Conservation (phyloP, 1,140 invertebrate species). For the Mizuhopecten yessoensis region DNA sequence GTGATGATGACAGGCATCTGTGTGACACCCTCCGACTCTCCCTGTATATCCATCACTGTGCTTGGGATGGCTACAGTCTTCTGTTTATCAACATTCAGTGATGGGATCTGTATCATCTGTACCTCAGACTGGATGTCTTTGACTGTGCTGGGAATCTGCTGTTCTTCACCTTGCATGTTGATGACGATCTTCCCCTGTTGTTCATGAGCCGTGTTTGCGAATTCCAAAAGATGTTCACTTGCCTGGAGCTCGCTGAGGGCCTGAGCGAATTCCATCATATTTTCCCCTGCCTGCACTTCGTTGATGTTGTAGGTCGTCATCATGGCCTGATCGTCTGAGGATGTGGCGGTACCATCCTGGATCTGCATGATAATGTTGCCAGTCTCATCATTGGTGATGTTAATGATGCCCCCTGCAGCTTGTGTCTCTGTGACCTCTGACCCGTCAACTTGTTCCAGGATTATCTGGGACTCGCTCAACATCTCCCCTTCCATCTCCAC, state of each 20-base stretch:
- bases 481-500: neutral
- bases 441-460: neutral
- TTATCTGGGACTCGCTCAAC: neutral
- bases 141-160: conserved; percentile 30
- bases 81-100: neutral
- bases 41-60: conserved; percentile 37
- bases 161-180: neutral
- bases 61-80: neutral
- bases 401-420: neutral
- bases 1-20: neutral
- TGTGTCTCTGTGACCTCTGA: neutral
- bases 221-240: conserved; percentile 48
- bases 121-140: neutral
- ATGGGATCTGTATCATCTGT: conserved; percentile 14
- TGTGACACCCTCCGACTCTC: neutral
- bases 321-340: neutral
- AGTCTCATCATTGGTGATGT: conserved; percentile 21
- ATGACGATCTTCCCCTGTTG: conserved; percentile 24
- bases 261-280: conserved; percentile 44
- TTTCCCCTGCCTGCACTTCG: conserved; percentile 49
- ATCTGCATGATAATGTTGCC: conserved; percentile 31
- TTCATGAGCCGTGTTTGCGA: conserved; percentile 46
- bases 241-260: conserved; percentile 44
- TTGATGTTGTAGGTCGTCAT: conserved; percentile 42
- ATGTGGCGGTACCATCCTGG: neutral